Base-by-base conservation (phyloP, 2,888 invertebrate genomes). In the Heliconius hortense region DNA sequence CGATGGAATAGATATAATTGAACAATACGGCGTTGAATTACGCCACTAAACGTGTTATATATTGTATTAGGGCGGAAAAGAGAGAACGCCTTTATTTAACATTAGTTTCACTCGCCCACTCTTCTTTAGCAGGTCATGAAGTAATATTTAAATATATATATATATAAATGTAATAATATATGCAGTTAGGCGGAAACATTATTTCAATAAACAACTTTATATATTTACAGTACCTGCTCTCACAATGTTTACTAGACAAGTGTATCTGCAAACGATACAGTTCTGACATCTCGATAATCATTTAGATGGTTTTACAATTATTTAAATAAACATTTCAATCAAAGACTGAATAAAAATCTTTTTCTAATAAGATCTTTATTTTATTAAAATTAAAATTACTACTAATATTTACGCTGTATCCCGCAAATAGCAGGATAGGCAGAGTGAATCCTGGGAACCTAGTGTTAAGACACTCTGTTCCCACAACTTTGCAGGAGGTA, bases 151-250 rank as follows among this genome's bases (percentile, higher is more conserved):
- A 69, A 5, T 68, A 13, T 62, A 26, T 11, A 4, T 70, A n/a
- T 24, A 11, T 24, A 70, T 26, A 77, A 64, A 63, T 53, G 21
- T 48, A 48, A 73, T 69, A 73, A 75, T 73, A 77, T 59, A 66
- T 75, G 63, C 73, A 74, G 63, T 67, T 31, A 63, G 68, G 35
- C 73, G 77, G 77, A 77, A 78, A 77, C 77, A 73, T 76, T 74
- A 72, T 73, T 75, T 69, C 75, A 75, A 77, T 59, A 78, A 78
- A 78, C 75, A 75, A 68, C 59, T 63, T 64, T 35, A 75, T 60
- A 73, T 78, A 78, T 77, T 77, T 77, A 77, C 77, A 63, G 77
- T 72, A 69, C 24, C 70, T 39, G 56, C 76, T 66, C 72, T 70
- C 77, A 43, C 48, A 74, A 70, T 76, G 76, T 78, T 78, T 78